Evolutionary conservation across 2,888 invertebrate species (phyloP).

Genomic region (Hesperia comma): DNA sequence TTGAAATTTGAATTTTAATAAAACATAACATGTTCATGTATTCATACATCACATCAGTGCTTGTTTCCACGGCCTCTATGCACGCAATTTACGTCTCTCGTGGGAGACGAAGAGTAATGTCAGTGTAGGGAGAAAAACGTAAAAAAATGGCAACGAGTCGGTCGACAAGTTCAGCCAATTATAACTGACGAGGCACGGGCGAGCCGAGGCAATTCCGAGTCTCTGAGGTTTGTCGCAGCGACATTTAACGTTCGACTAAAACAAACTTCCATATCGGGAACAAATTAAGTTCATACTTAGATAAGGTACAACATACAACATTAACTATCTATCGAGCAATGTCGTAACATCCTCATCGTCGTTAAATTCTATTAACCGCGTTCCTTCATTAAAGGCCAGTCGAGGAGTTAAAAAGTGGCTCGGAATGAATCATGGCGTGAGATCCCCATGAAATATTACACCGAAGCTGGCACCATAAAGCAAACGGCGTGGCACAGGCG

Average conservation of each 20-base stretch:
- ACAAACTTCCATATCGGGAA: neutral
- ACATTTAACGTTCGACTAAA: neutral
- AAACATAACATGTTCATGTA: conserved; percentile 71
- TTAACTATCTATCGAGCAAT: neutral
- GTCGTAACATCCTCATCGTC: conserved; percentile 38
- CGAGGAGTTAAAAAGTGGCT: conserved; percentile 78
- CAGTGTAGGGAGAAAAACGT: conserved; percentile 69
- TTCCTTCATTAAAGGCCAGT: conserved; percentile 76
- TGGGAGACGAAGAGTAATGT: conserved; percentile 83
- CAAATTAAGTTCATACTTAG: conserved; percentile 23
- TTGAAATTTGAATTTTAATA: conserved; percentile 76
- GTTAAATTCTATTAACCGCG: conserved; percentile 69
- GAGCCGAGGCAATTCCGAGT: conserved; percentile 73
- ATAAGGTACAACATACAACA: conserved; percentile 38
- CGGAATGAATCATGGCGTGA: conserved; percentile 82
- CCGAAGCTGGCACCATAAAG: conserved; percentile 82
- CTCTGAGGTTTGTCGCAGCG: conserved; percentile 17
- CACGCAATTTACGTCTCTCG: conserved; percentile 80
- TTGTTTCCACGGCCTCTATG: conserved; percentile 73
- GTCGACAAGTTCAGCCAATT: conserved; percentile 84
- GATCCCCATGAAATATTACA: conserved; percentile 83
- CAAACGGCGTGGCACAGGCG: conserved; percentile 81
- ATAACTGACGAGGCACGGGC: conserved; percentile 80
- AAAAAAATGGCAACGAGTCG: conserved; percentile 73
- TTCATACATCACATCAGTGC: conserved; percentile 79